Percentiles rank a stretch among this genome's conserved stretches.
These are phyloP conservation scores for Dromius quadrimaculatus DNA, from an alignment of 2,888 invertebrate species.

Conservation along the genomic window DNA sequence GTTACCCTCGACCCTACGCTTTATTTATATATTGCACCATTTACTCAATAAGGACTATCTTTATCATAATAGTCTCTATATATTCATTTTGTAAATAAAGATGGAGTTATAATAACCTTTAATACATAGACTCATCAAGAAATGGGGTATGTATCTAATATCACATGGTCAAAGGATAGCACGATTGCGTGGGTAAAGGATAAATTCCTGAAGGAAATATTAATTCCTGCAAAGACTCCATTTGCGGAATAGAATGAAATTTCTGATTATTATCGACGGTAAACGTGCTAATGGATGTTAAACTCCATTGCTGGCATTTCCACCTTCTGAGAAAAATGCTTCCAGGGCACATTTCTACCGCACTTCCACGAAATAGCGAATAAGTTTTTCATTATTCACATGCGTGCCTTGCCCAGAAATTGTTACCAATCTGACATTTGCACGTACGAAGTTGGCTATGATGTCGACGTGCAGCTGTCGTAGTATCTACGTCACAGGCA, in stretches of 20 bases:
- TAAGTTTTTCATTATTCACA: slow-evolving; percentile 31
- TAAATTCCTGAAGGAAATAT: slow-evolving; percentile 38
- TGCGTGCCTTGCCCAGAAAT: slow-evolving; percentile 19
- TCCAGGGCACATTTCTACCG: slow-evolving; percentile 1
- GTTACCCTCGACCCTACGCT: too few relatives aligned
- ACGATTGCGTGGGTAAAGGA: slow-evolving; percentile 11
- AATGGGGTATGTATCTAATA: too few relatives aligned
- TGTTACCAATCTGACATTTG: slow-evolving; percentile 32
- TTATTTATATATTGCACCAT: too few relatives aligned
- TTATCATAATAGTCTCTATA: too few relatives aligned
- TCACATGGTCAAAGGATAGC: too few relatives aligned
- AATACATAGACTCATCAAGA: too few relatives aligned
- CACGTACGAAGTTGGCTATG: slow-evolving; percentile 23
- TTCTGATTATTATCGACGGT: slow-evolving; percentile 38
- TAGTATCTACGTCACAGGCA: slow-evolving; percentile 20
- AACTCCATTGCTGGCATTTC: slow-evolving; percentile 37
- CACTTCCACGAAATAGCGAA: slow-evolving; percentile 20
- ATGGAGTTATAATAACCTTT: too few relatives aligned
- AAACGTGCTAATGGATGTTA: slow-evolving; percentile 42
- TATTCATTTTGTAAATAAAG: too few relatives aligned
- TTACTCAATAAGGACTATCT: too few relatives aligned
- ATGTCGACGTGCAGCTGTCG: slow-evolving; percentile 31
- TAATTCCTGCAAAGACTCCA: slow-evolving; percentile 29
- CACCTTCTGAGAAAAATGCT: too few relatives aligned
- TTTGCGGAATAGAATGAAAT: slow-evolving; percentile 35